Base-by-base conservation (phyloP, 2,888 invertebrate genomes). In the Hermaeophaga mercurialis region DNA sequence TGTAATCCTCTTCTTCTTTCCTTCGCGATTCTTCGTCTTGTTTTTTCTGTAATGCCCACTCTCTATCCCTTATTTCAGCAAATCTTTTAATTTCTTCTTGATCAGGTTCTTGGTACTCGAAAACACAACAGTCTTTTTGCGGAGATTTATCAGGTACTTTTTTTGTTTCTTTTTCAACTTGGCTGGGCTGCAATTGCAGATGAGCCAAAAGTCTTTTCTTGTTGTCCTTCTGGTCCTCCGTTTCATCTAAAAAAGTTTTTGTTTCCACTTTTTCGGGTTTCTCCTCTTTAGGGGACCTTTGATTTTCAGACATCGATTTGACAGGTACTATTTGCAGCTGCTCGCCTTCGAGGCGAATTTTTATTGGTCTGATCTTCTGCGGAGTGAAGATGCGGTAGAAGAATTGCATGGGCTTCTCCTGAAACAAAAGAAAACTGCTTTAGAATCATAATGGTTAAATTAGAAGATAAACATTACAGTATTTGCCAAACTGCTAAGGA, bases 331-430 rank as follows among this genome's bases (percentile, higher is more conserved):
- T 74, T 67, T 77, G 77, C 14, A 77, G 60, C 60, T 76, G 76
- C 59, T 75, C 71, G n/a, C 76, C 76, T n/a, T 70, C 69, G 3
- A 73, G 68, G 77, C 71, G 52, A 14, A 78, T 78, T 64, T 73
- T 75, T 56, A 78, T 77, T 2, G 77, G 78, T 60, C 70, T 70
- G 24, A 78, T 71, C 61, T 77, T 76, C 65, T 75, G 62, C 1
- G 76, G 78, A 0, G 74, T 77, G 70, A 78, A 78, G 62, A 87
- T 85, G 38, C 84, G 80, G 72, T 86, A 87, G 74, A 82, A 84
- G 72, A 87, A 85, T 55, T 83, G 77, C 82, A 87, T 82, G 9
- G 87, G 87, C 50, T 82, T 82, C 38, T 80, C 79, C 87, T 87
- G 77, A 19, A 70, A 69, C 63, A 67, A 66, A 49, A 52, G 15